Conservation (phyloP, 1,140 invertebrate genomes). For the Dendrolimus kikuchii region DNA sequence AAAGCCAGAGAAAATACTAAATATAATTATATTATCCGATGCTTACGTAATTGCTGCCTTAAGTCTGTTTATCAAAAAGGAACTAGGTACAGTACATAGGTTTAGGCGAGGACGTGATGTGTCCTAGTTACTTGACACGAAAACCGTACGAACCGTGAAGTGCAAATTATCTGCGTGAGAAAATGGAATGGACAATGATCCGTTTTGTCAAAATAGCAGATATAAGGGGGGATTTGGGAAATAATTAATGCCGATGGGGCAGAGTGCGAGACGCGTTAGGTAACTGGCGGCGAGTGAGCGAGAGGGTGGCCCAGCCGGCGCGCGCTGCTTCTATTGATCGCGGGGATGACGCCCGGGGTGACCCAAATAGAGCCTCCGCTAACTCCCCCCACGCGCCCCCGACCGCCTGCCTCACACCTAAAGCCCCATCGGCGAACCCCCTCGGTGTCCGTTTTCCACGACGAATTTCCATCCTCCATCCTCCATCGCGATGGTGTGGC, state of each 20-base stretch:
- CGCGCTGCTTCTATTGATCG: conserved; percentile 68
- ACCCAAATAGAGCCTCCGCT: conserved; percentile 68
- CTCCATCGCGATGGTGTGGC: conserved; percentile 49
- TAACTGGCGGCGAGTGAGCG: conserved; percentile 44
- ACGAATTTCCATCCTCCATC: conserved; percentile 65
- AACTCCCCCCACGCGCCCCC: conserved; percentile 18
- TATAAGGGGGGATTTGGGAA: conserved; percentile 37
- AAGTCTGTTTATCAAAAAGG: no score
- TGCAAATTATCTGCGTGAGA: not conserved
- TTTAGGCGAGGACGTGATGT: no score
- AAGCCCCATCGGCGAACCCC: conserved; percentile 25
- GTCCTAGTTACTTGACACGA: no score
- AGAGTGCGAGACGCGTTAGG: conserved; percentile 51
- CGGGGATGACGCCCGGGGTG: conserved; percentile 66
- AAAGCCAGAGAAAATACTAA: no score
- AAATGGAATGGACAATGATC: conserved; percentile 7
- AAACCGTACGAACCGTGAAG: no score
- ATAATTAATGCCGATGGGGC: conserved; percentile 54
- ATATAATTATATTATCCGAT: no score
- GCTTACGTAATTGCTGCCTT: no score
- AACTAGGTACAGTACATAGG: no score
- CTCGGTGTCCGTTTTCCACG: conserved; percentile 39
- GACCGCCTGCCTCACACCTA: conserved; percentile 24
- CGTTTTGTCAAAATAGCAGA: conserved; percentile 27
- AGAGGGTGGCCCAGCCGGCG: conserved; percentile 41